phyloP scores from a whole-genome alignment of 2,113 vertebrate species.

The Sander vitreus region DNA sequence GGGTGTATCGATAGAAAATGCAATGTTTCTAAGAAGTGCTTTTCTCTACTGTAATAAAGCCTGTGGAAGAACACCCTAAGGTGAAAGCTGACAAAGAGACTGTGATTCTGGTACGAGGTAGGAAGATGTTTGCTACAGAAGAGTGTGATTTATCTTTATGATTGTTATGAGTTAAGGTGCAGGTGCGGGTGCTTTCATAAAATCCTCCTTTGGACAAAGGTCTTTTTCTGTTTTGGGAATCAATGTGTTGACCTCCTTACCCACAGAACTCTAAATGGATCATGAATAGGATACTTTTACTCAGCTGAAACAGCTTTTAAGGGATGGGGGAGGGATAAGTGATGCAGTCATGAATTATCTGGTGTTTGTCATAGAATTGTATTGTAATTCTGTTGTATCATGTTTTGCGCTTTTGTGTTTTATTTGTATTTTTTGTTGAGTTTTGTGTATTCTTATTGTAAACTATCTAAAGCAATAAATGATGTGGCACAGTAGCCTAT shows the following conservation, averaged over 20 bases:
- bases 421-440: not conserved
- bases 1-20: not conserved
- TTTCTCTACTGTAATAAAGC: slow-evolving; percentile 1
- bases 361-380: not conserved
- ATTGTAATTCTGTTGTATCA: not conserved
- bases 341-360: not conserved
- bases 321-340: not conserved
- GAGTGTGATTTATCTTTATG: not conserved
- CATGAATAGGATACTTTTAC: not conserved
- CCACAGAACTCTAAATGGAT: not conserved
- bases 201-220: not conserved
- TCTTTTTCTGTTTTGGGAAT: not conserved
- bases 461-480: not conserved
- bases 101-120: slow-evolving; percentile 45
- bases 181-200: not conserved
- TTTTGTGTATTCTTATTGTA: not conserved
- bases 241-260: not conserved
- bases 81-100: slow-evolving; percentile 3
- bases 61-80: not conserved
- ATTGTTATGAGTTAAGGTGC: not conserved
- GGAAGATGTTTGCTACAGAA: slow-evolving; percentile 17
- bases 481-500: not conserved
- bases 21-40: not conserved
- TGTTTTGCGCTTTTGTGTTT: not conserved
- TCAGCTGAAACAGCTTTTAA: not conserved